These are phyloP conservation scores for Macroramphosus scolopax DNA, from an alignment of 2,797 vertebrate species.

Conservation along the genomic window DNA sequence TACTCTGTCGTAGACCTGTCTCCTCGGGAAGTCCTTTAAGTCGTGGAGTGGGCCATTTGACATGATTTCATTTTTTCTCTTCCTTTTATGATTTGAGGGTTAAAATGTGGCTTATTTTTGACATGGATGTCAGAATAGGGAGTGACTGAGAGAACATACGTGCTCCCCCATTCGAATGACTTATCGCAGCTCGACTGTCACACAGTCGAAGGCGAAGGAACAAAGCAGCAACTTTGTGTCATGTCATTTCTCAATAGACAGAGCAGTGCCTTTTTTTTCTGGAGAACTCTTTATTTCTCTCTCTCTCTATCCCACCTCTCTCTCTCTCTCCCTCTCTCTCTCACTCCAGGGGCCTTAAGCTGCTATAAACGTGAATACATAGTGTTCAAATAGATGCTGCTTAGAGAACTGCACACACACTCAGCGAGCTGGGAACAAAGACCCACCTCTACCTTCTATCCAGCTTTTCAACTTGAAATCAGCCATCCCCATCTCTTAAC, in stretches of 20 bases:
- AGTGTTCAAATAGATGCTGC: constrained; percentile 72
- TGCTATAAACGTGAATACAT: constrained; percentile 72
- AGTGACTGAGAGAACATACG: constrained; percentile 48
- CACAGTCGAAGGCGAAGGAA: constrained; percentile 59
- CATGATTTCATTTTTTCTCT: constrained; percentile 22
- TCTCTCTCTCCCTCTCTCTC: constrained; percentile 18
- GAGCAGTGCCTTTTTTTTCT: constrained; percentile 58
- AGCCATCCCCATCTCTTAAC: constrained; percentile 54
- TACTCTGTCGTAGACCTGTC: constrained; percentile 14
- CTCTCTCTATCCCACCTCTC: constrained; percentile 20
- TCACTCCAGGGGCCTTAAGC: constrained; percentile 66
- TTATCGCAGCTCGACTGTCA: constrained; percentile 70
- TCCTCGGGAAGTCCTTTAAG: constrained; percentile 34
- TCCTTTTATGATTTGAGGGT: constrained; percentile 33
- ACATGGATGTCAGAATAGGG: constrained; percentile 50
- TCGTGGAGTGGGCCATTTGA: constrained; percentile 23
- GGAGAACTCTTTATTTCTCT: constrained; percentile 51
- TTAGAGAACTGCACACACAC: constrained; percentile 63
- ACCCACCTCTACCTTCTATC: constrained; percentile 60
- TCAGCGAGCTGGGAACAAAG: constrained; percentile 72
- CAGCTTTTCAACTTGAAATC: constrained; percentile 72
- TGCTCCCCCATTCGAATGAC: constrained; percentile 52
- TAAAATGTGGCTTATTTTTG: constrained; percentile 56
- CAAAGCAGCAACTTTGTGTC: constrained; percentile 75
- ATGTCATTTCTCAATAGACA: constrained; percentile 75